A percentile compares a stretch with the other conserved stretches of the same genome.
These are phyloP conservation scores for Chiloscyllium plagiosum DNA, from an alignment of 2,113 vertebrate species.

Conservation along the genomic window DNA sequence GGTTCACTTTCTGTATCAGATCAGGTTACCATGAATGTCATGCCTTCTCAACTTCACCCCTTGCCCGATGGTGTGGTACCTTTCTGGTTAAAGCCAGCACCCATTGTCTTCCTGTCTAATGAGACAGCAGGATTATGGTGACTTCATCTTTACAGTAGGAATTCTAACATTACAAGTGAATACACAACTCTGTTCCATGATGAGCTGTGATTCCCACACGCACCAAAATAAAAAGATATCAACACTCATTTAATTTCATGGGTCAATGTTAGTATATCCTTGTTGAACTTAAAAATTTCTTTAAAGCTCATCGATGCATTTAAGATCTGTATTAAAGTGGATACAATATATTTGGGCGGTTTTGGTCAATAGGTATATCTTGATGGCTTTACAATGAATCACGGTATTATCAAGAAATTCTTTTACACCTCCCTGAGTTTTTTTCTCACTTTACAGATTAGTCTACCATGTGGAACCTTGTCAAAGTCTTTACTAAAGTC, in stretches of 20 bases:
- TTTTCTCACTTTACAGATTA: too few relatives aligned
- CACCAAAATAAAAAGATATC: not conserved
- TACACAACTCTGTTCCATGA: not conserved
- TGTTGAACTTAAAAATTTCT: not conserved
- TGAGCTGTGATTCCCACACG: not conserved
- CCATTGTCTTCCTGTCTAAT: too few relatives aligned
- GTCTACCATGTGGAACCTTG: too few relatives aligned
- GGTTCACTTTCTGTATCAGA: too few relatives aligned
- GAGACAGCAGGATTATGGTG: too few relatives aligned
- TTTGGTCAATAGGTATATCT: not conserved
- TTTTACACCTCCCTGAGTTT: not conserved
- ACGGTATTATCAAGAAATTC: not conserved
- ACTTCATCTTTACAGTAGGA: too few relatives aligned
- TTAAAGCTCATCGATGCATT: not conserved
- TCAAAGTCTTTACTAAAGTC: too few relatives aligned
- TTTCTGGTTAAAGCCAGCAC: too few relatives aligned
- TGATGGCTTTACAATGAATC: not conserved
- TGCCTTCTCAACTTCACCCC: too few relatives aligned
- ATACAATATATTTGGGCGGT: not conserved
- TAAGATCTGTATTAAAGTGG: not conserved
- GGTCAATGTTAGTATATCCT: not conserved
- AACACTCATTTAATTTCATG: not conserved
- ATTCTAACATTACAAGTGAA: not conserved
- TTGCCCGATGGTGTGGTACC: too few relatives aligned
- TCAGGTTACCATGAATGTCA: too few relatives aligned